A percentile compares a stretch with the other conserved stretches of the same genome.
These are phyloP conservation scores for human DNA, from an alignment of 2,113 vertebrate genomes.

Conservation along the genomic window GRCh38 chr9:74338001-74338500, in stretches of 20 bases:
- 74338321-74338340: neutral
- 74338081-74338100: neutral
- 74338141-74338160: neutral
- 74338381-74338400: conserved; percentile 31
- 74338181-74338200: neutral
- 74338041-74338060: neutral
- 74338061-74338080: neutral
- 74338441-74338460: conserved; percentile 27
- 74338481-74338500: conserved; percentile 32
- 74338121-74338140: neutral
- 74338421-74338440: neutral
- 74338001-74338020: neutral
- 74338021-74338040: neutral
- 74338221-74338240: neutral
- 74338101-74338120: neutral
- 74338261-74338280: conserved; percentile 4
- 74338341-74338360: conserved; percentile 21
- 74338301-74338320: neutral
- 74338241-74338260: conserved; percentile 20
- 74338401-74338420: conserved; percentile 45
- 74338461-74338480: neutral
- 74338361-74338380: neutral
- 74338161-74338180: conserved; percentile 35
- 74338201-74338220: neutral
- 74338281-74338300: neutral